A percentile compares a stretch with the other conserved stretches of the same genome.
Evolutionary conservation across 64 coral and sea anemone species (phyloP).

Genomic region (Cladopsammia gracilis): DNA sequence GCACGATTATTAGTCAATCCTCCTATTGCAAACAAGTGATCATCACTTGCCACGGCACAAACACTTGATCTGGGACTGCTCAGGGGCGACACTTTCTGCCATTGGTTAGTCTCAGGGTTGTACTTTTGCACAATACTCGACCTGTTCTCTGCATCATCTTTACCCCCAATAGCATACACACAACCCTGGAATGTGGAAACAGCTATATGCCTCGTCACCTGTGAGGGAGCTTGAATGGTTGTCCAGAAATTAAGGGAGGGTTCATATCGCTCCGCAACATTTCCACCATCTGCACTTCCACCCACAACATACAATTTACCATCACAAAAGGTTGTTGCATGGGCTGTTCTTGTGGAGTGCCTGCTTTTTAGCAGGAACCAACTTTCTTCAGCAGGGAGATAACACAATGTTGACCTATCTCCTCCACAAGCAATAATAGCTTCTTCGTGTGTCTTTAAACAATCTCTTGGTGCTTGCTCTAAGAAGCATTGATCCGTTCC

Average conservation of each 20-base stretch:
- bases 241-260: background rate
- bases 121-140: constrained; percentile 26
- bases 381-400: background rate
- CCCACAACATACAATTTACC: background rate
- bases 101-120: constrained; percentile 35
- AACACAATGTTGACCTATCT: background rate
- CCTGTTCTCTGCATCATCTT: constrained; percentile 12
- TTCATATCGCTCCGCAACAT: background rate
- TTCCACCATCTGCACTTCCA: too few species aligned
- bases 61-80: constrained; percentile 39
- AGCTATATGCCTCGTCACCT: background rate
- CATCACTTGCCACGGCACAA: constrained; percentile 60
- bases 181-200: background rate
- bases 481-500: background rate
- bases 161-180: constrained; percentile 67
- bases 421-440: constrained; percentile 11
- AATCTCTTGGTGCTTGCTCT: background rate
- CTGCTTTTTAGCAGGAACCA: background rate
- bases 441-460: background rate
- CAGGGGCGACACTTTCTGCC: constrained; percentile 25
- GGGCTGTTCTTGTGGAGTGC: background rate
- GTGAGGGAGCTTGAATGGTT: too few species aligned
- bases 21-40: constrained; percentile 72
- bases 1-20: constrained; percentile 7
- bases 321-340: background rate